Base-by-base conservation (phyloP, 2,797 vertebrate species). In the Notamacropus eugenii region DNA sequence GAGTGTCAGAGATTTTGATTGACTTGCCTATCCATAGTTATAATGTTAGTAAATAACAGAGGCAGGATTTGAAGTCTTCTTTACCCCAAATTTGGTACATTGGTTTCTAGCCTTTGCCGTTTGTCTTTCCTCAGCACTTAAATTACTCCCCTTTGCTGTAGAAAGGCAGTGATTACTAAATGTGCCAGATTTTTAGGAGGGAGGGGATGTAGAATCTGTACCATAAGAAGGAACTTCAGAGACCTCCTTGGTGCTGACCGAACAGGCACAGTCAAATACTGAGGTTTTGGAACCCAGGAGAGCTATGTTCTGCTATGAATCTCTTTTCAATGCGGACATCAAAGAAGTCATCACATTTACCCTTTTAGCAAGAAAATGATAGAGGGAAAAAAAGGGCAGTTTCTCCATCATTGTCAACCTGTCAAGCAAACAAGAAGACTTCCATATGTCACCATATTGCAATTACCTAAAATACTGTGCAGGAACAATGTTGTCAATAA, bases 161-260 rank as follows among this genome's bases (percentile, higher is more conserved):
- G n/a, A 46, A 93, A 56, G 90, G 57, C 46, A n/a, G n/a, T 92
- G 54, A 92, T 50, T 96, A 95, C 93, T 57, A 92, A 59, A 90
- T 94, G 29, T 54, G 56, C 3, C 2, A 93, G 9, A 9, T 12
- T 27, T 4, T 94, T 14, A 31, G n/a, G 54, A 92, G n/a, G 0
- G 28, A 19, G 54, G 16, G 12, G 54, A 11, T 40, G 87, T 90
- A 57, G 82, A 31, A n/a, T 22, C 14, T 96, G 62, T 11, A 27
- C 40, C 91, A 8, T 31, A 74, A 74, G 5, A 74, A 12, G n/a
- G 16, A 74, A 74, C 14, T 74, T 74, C 6, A 74, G 67, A 16
- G 16, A 6, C n/a, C n/a, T 82, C 6, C 19, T 40, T 46, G 62
- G 19, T 40, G 19, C 6, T 82, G 8, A 40, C 19, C 16, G 0